Evolutionary conservation across 2,888 invertebrate genomes (phyloP).

Genomic region (Molanna angustata): DNA sequence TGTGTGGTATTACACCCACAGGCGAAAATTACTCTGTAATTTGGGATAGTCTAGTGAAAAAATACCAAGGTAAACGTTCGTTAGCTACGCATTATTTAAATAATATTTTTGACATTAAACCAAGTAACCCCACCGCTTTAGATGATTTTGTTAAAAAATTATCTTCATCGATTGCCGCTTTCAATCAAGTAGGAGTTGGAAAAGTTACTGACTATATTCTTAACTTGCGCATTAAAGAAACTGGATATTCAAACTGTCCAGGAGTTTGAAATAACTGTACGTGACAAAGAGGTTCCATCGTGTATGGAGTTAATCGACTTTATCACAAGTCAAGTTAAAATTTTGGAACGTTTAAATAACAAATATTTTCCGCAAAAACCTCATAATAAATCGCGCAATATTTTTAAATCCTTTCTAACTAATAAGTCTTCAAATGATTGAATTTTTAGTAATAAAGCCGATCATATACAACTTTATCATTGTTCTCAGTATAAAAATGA

Average conservation of each 20-base stretch:
- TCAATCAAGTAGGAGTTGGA: not conserved
- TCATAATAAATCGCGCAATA: not conserved
- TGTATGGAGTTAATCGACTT: not conserved
- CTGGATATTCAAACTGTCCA: not conserved
- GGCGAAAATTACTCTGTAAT: not conserved
- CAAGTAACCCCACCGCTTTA: not conserved
- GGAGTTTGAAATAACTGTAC: not conserved
- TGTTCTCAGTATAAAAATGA: not conserved
- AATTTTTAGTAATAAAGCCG: not conserved
- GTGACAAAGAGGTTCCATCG: not conserved
- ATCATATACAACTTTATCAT: conserved; percentile 1
- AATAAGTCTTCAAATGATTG: not conserved
- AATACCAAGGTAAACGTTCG: not conserved
- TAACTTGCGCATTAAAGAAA: not conserved
- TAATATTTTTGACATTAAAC: not conserved
- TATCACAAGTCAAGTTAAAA: not conserved
- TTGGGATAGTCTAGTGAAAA: conserved; percentile 2
- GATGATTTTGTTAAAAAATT: not conserved
- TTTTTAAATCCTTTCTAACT: not conserved
- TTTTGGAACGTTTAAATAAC: too few species aligned
- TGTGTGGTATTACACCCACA: not conserved
- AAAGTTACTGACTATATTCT: not conserved
- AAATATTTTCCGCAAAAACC: too few species aligned
- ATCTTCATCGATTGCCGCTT: not conserved
- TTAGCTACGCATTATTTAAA: not conserved